A percentile compares a stretch with the other conserved stretches of the same genome.
Conservation (phyloP, 2,113 vertebrate genomes). For the Microcebus lehilahytsara region DNA sequence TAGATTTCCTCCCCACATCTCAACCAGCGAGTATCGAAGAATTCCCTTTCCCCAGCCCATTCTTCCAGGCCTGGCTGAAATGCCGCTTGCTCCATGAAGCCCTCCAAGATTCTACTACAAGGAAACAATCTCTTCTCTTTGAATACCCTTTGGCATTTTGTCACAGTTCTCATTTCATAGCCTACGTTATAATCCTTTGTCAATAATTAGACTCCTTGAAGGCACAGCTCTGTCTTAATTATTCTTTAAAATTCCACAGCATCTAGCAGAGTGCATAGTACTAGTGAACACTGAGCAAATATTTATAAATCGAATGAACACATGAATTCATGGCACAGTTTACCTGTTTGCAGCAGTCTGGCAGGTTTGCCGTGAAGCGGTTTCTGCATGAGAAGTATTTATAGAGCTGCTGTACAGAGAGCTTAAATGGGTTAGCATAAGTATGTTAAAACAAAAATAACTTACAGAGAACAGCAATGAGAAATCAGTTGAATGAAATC, state of each 20-base stretch:
- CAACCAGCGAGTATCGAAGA: too few relatives aligned
- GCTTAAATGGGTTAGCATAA: neutral
- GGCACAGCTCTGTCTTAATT: conserved; percentile 9
- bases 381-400: neutral
- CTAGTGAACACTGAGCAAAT: neutral
- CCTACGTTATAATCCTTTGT: neutral
- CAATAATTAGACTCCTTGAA: neutral
- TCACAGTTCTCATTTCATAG: neutral
- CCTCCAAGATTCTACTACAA: neutral
- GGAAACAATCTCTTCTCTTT: neutral
- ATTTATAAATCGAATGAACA: neutral
- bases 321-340: neutral
- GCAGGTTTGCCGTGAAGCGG: neutral
- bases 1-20: neutral
- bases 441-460: neutral
- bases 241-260: neutral
- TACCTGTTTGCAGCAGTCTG: neutral
- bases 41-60: neutral
- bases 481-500: neutral
- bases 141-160: neutral
- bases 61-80: neutral
- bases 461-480: neutral
- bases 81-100: neutral
- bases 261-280: neutral
- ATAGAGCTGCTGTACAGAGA: neutral